Evolutionary conservation across 2,888 invertebrate species (phyloP), one percentile per base, ranked within the genome.

Genomic region (Alloplasta piceator): DNA sequence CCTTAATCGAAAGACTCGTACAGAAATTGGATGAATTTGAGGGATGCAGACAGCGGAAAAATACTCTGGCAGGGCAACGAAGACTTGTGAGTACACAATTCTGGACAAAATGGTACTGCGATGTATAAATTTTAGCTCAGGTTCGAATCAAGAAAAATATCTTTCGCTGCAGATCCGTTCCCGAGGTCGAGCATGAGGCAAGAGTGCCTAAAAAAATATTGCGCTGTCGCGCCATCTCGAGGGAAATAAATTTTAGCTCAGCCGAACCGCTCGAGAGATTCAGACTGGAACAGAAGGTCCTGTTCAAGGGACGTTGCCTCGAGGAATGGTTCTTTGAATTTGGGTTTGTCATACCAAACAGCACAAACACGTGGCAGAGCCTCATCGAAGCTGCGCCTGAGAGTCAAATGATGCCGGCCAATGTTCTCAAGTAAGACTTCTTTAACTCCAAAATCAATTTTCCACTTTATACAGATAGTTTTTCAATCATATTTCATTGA

Each of bases 281-380:
- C 92, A 94, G 99, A 83, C 93, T 99, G 84, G 99, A 99, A 92
- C 94, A 97, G 95, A 95, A 95, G 93, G 94, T 96, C 2, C 93
- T 96, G 7, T 97, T 96, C 92, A 97, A 97, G 91, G 98, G 98
- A 0, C 95, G 97, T 82, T 98, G 98, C 89, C 94, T 99, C 87
- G 99, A 99, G 93, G 99, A 99, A 92, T 99, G 99, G 99, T 97
- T 97, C 93, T 99, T 99, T 92, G 99, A 99, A 92, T 99, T 99
- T 94, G 99, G 99, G 55, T 99, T 98, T 93, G 99, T 99, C 12
- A 99, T 99, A 89, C 97, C 99, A 0, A 98, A 98, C 88, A 99
- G 99, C 6, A 99, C 99, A 56, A 99, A 99, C 92, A 99, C 99
- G 9, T 99, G 99, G 99, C 99, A 99, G 92, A 98, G 98, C 72